A percentile compares a stretch with the other conserved stretches of the same genome.
These are phyloP conservation scores for Cassiopea andromeda DNA, from an alignment of 30 jellyfish, hydroid and myxozoan species.

Conservation along the genomic window DNA sequence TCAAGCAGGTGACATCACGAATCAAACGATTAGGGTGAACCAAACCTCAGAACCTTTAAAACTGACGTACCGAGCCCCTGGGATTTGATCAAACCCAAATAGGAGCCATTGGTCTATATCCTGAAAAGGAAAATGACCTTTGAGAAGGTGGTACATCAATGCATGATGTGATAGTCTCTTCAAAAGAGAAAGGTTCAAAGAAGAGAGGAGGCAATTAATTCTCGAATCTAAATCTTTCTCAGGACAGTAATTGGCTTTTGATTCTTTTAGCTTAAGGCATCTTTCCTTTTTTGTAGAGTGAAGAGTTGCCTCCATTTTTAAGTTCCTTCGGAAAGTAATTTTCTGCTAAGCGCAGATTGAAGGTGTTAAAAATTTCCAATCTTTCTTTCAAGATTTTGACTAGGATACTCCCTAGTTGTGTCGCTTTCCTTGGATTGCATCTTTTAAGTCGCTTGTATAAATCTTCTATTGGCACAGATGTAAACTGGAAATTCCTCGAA, in stretches of 20 bases:
- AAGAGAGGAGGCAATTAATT: too few relatives aligned
- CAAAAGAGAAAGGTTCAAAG: too few relatives aligned
- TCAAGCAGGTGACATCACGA: too few relatives aligned
- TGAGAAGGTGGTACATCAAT: too few relatives aligned
- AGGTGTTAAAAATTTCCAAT: background rate
- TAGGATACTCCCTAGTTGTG: constrained; percentile 12
- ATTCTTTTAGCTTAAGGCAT: background rate
- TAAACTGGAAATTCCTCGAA: background rate
- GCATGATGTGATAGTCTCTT: too few relatives aligned
- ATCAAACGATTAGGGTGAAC: too few relatives aligned
- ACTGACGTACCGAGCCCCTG: too few relatives aligned
- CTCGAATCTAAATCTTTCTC: too few relatives aligned
- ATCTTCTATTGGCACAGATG: background rate
- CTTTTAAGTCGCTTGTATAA: background rate
- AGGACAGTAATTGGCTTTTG: background rate
- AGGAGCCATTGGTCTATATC: too few relatives aligned
- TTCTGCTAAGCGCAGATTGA: constrained; percentile 2
- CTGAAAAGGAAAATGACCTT: too few relatives aligned
- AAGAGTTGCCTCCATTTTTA: background rate
- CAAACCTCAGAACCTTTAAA: too few relatives aligned
- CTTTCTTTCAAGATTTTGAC: constrained; percentile 11
- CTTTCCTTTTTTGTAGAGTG: background rate
- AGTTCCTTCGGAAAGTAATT: background rate
- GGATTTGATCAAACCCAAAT: too few relatives aligned
- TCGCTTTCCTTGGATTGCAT: background rate